phyloP scores from a whole-genome alignment of 2,888 invertebrate species.

The Taenaris catops region DNA sequence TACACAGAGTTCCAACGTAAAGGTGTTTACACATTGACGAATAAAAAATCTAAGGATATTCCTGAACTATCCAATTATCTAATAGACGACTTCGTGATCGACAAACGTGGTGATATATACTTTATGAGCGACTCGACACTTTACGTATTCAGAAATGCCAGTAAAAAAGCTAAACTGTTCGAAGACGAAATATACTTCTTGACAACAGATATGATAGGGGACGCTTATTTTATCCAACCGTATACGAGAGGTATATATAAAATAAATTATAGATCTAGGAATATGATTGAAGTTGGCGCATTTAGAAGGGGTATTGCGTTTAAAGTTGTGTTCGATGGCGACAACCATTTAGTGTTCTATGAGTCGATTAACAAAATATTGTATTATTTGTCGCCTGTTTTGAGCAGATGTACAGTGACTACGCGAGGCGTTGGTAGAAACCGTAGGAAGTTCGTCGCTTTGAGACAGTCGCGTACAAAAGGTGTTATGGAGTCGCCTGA shows the following conservation, averaged over 20 bases:
- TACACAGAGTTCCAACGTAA: slow-evolving; percentile 41
- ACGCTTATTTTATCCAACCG: slow-evolving; percentile 47
- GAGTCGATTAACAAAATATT: slow-evolving; percentile 41
- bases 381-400: slow-evolving; percentile 48
- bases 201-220: slow-evolving; percentile 42
- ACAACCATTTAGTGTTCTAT: slow-evolving; percentile 51
- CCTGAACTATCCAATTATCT: slow-evolving; percentile 36
- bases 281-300: slow-evolving; percentile 41
- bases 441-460: slow-evolving; percentile 10
- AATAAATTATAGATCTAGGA: slow-evolving; percentile 38
- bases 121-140: slow-evolving; percentile 44
- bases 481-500: too few species aligned
- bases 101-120: slow-evolving; percentile 47
- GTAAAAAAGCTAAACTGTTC: slow-evolving; percentile 35
- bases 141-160: slow-evolving; percentile 42
- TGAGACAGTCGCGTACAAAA: neutral
- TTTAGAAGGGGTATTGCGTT: slow-evolving; percentile 41
- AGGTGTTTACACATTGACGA: slow-evolving; percentile 40
- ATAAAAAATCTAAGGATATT: slow-evolving; percentile 36
- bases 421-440: slow-evolving; percentile 31
- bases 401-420: slow-evolving; percentile 39
- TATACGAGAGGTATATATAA: slow-evolving; percentile 45
- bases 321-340: slow-evolving; percentile 46
- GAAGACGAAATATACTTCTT: slow-evolving; percentile 44
- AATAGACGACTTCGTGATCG: slow-evolving; percentile 56